A percentile compares a stretch with the other conserved stretches of the same genome.
Conservation (phyloP, 2,888 invertebrate species). For the Coenonympha glycerion region DNA sequence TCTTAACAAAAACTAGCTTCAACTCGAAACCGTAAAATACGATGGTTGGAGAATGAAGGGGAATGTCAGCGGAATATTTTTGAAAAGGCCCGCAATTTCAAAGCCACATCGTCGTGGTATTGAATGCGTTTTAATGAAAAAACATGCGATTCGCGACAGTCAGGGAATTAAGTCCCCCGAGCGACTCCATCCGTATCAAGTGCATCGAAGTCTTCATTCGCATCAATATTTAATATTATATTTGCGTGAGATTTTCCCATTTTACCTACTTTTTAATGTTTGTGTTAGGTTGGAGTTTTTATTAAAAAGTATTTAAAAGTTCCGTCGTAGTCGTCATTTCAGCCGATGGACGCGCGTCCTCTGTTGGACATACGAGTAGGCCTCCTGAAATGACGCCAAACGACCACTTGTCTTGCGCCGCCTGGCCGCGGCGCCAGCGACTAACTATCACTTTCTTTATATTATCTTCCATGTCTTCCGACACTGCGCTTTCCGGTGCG, state of each 20-base stretch:
- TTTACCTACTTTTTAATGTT: neutral
- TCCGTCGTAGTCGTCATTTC: too few species aligned
- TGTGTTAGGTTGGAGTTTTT: too few species aligned
- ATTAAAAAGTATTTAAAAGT: too few species aligned
- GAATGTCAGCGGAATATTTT: constrained; percentile 65
- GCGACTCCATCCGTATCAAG: constrained; percentile 37
- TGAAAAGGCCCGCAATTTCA: constrained; percentile 71
- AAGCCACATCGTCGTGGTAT: constrained; percentile 69
- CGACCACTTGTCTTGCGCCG: too few species aligned
- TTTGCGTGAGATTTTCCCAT: neutral
- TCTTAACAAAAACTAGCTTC: constrained; percentile 33
- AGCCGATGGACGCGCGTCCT: too few species aligned
- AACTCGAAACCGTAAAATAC: constrained; percentile 49
- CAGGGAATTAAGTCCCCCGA: constrained; percentile 70
- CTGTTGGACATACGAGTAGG: too few species aligned
- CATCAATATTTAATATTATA: constrained; percentile 65
- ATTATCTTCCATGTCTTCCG: too few species aligned
- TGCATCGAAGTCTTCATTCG: constrained; percentile 44
- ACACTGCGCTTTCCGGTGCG: too few species aligned
- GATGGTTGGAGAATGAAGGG: constrained; percentile 51
- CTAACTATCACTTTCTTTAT: too few species aligned
- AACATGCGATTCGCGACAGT: constrained; percentile 75
- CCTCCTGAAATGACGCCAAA: too few species aligned
- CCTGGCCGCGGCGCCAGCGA: too few species aligned
- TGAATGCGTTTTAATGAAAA: constrained; percentile 77